Base-by-base conservation (phyloP, 2,113 vertebrate species). In the Antechinus stuartii region DNA sequence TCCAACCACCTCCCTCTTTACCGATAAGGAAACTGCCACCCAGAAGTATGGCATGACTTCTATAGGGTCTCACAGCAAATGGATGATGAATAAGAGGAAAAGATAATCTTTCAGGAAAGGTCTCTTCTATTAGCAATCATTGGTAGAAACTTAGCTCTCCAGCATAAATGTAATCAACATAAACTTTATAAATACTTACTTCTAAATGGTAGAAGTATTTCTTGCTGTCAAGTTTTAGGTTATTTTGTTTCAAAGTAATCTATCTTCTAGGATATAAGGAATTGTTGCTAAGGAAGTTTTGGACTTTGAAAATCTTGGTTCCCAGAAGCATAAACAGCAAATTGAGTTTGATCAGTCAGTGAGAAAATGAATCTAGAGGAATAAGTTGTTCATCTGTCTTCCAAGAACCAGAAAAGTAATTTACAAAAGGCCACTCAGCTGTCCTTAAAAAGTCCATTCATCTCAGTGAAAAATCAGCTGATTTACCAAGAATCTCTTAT, bases 241-340 rank as follows among this genome's bases (percentile, higher is more conserved):
- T 98, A 97, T 95, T 98, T 97, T 56, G 97, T 94, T 97, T 97
- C 92, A 98, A 98, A 98, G 96, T 94, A 96, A 97, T 96, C 30
- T 95, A 95, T 97, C 97, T 96, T 97, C 97, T 95, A 93, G 90
- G 96, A 95, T 96, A 97, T 92, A 96, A 96, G 91, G 42, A 84
- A 93, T 90, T 96, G 55, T 96, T 92, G 27, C 96, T 97, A 93
- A 96, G 97, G 96, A 97, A 91, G 97, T 96, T 96, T 96, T 95
- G 61, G 94, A 94, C 96, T 98, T 97, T 98, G 97, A 98, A 97
- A 97, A 96, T 97, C 94, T 95, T 93, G 96, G n/a, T 97, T 98
- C 96, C 92, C 95, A 94, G 96, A 94, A 97, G 96, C 96, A 98
- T 96, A 97, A 97, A 97, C 96, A 98, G 96, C 96, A 96, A 94